A percentile compares a stretch with the other conserved stretches of the same genome.
phyloP scores from a whole-genome alignment of 2,113 vertebrate genomes.

The Gallinago paraguaiae region DNA sequence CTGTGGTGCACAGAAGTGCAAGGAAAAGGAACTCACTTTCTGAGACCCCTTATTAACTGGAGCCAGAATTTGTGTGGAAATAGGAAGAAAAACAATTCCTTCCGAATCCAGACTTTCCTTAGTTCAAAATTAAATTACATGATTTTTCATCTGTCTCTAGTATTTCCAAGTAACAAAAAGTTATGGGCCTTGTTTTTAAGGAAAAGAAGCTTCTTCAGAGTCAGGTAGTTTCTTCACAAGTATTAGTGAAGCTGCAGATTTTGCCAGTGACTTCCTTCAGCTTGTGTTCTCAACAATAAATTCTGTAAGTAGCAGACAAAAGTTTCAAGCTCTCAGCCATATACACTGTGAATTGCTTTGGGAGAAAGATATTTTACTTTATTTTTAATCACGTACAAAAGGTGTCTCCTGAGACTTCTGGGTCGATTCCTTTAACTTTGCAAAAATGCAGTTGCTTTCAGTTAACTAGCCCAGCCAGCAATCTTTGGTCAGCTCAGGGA shows the following conservation, averaged over 20 bases:
- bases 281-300: slow-evolving; percentile 20
- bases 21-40: background rate
- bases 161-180: background rate
- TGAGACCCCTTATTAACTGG: background rate
- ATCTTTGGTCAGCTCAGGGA: background rate
- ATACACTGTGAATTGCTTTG: background rate
- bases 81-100: background rate
- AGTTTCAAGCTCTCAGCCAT: background rate
- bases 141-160: background rate
- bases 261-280: background rate
- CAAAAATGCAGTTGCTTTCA: background rate
- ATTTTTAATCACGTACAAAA: background rate
- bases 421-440: slow-evolving; percentile 20
- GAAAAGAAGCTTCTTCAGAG: background rate
- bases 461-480: background rate
- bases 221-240: background rate
- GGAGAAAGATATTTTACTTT: background rate
- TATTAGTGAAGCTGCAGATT: background rate
- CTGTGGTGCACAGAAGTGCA: background rate
- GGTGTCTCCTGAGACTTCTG: background rate
- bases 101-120: background rate
- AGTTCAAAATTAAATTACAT: background rate
- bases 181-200: background rate
- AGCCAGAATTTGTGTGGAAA: background rate
- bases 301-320: background rate